Evolutionary conservation across 2,888 invertebrate genomes (phyloP).

Genomic region (Dysmachus trigonus): DNA sequence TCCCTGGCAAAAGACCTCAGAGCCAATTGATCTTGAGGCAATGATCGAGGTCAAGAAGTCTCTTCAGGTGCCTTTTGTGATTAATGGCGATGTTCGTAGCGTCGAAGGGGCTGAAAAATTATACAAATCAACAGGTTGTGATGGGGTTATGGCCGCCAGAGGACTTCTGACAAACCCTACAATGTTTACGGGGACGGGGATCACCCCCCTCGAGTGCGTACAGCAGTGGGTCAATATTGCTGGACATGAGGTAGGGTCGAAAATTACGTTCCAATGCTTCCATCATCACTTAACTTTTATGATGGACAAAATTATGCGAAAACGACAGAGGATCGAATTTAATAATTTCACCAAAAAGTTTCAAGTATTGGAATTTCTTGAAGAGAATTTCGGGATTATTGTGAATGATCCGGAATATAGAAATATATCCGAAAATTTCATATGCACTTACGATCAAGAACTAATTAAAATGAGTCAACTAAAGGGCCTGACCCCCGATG

Average conservation of each 20-base stretch:
- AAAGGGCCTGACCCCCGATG: too few relatives aligned
- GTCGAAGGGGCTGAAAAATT: conserved; percentile 77
- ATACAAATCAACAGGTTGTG: conserved; percentile 73
- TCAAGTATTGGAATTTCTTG: conserved; percentile 76
- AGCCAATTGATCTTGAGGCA: conserved; percentile 75
- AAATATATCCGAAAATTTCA: background rate
- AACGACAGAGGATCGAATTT: conserved; percentile 77
- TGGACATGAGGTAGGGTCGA: conserved; percentile 65
- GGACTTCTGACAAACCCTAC: conserved; percentile 92
- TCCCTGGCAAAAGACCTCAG: conserved; percentile 79
- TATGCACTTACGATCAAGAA: background rate
- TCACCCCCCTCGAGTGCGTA: conserved; percentile 80
- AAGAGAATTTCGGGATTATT: conserved; percentile 67
- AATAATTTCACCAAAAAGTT: conserved; percentile 77
- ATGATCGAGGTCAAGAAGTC: conserved; percentile 77
- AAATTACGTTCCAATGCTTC: conserved; percentile 82
- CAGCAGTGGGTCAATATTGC: conserved; percentile 83
- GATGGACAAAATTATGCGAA: conserved; percentile 83
- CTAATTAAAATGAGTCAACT: background rate
- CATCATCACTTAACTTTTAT: conserved; percentile 98
- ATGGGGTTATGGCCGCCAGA: conserved; percentile 92
- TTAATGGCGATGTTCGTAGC: conserved; percentile 88
- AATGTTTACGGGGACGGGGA: conserved; percentile 77
- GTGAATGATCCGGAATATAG: conserved; percentile 54
- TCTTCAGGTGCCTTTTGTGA: conserved; percentile 84